Base-by-base conservation (phyloP, 2,797 vertebrate species). In the Astyanax mexicanus region DNA sequence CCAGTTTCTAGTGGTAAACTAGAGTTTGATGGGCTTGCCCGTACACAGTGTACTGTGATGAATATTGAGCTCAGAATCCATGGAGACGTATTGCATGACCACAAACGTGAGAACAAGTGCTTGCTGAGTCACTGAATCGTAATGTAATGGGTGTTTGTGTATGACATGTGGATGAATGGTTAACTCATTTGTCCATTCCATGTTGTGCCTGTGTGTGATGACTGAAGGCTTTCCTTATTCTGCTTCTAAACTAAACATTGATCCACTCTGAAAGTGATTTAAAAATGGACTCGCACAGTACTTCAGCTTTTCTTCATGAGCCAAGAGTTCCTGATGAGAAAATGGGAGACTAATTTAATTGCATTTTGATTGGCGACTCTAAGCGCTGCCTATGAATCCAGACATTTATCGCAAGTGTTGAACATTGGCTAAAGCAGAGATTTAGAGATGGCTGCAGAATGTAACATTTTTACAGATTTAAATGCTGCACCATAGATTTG, bases 81-180 rank as follows among this genome's bases (percentile, higher is more conserved):
- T 69, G 10, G 45, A 42, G 44, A 55, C 35, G 29, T 27, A 44
- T 37, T 55, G 49, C 61, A 71, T 12, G 79, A 84, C 69, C 77
- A 83, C 49, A 29, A 71, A 4, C 51, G 55, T 79, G 84, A 75
- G 67, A 80, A 71, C 77, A 79, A 60, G 9, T 58, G 6, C 27
- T 58, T 27, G 17, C 6, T 32, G 25, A 45, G 6, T 44, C 23
- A n/a, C 5, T 25, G 35, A 37, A n/a, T 10, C 3, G 1, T 45
- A 45, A 27, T 42, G 37, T 21, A 62, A 23, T 42, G 4, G 21
- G 8, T 7, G 17, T 47, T 51, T 21, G n/a, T 61, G 9, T 38
- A 38, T n/a, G 12, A 38, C 37, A 61, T 61, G 29, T 35, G n/a
- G 17, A 37, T 37, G 32, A n/a, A 35, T 35, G 2, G 45, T 19